Conservation (phyloP, 2,888 invertebrate genomes). For the Hirtodrosophila alboralis region DNA sequence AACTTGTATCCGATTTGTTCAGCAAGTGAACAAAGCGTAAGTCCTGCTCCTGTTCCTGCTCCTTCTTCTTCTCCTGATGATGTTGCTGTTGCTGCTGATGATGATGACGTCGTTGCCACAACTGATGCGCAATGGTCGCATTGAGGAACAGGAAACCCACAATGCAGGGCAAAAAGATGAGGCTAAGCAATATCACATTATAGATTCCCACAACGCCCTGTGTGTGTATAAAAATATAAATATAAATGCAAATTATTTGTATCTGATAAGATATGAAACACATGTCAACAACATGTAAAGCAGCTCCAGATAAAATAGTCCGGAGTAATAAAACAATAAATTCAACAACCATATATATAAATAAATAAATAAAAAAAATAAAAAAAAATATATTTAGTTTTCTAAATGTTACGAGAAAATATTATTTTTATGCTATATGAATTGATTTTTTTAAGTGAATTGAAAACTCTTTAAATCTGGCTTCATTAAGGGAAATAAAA, state of each 20-base stretch:
- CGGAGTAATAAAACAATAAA: too few species aligned
- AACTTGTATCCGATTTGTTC: constrained; percentile 35
- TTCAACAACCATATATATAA: too few species aligned
- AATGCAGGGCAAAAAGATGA: constrained; percentile 85
- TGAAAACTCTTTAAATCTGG: too few species aligned
- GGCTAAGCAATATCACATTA: constrained; percentile 76
- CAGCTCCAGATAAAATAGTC: neutral
- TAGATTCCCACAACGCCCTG: constrained; percentile 75
- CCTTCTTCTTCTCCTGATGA: constrained; percentile 2
- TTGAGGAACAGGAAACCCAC: constrained; percentile 85
- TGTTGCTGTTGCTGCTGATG: constrained; percentile 41
- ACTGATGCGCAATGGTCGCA: constrained; percentile 84
- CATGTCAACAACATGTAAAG: constrained; percentile 32
- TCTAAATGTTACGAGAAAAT: too few species aligned
- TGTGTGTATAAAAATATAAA: constrained; percentile 15
- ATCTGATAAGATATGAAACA: constrained; percentile 61
- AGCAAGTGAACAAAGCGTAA: constrained; percentile 32
- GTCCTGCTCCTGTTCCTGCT: too few species aligned
- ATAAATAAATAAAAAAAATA: too few species aligned
- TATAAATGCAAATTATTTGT: constrained; percentile 51
- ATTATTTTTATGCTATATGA: too few species aligned
- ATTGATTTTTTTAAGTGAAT: too few species aligned
- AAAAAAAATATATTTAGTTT: too few species aligned
- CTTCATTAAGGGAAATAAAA: too few species aligned
- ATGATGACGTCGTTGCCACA: constrained; percentile 84